These are phyloP conservation scores for Manis pentadactyla DNA, from an alignment of 2,797 vertebrate genomes.

Conservation along the genomic window DNA sequence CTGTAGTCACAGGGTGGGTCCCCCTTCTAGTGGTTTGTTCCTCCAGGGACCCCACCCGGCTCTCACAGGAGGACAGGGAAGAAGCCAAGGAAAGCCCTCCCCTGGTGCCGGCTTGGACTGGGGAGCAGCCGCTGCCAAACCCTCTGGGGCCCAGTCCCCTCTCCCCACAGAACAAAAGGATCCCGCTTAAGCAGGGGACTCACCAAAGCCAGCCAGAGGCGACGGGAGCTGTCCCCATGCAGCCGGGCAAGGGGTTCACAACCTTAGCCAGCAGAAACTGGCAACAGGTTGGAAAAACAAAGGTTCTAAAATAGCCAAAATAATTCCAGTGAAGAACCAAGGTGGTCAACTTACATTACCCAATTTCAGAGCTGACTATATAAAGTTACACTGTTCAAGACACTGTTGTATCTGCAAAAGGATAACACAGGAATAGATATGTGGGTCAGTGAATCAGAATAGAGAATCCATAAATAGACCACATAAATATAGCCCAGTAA, in stretches of 20 bases:
- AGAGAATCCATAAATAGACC: neutral
- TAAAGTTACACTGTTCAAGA: neutral
- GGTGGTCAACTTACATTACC: neutral
- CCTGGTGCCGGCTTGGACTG: neutral
- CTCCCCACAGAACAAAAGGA: neutral
- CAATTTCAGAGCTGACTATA: neutral
- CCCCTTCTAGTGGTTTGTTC: neutral
- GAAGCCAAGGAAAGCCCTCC: neutral
- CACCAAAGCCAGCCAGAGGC: neutral
- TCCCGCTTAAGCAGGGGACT: neutral
- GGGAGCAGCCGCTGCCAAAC: neutral
- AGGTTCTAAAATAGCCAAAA: neutral
- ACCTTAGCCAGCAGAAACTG: neutral
- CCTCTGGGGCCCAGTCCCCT: neutral
- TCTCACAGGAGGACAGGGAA: neutral
- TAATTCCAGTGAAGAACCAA: neutral
- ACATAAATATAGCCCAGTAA: too few relatives aligned
- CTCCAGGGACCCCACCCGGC: neutral
- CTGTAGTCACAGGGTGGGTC: neutral
- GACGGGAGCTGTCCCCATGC: too few relatives aligned
- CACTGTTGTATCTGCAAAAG: neutral
- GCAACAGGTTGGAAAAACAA: neutral
- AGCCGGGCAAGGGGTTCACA: neutral
- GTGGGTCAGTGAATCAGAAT: neutral
- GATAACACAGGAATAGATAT: neutral